These are phyloP conservation scores for Phylloscopus trochilus DNA, from an alignment of 2,113 vertebrate species.

Conservation along the genomic window DNA sequence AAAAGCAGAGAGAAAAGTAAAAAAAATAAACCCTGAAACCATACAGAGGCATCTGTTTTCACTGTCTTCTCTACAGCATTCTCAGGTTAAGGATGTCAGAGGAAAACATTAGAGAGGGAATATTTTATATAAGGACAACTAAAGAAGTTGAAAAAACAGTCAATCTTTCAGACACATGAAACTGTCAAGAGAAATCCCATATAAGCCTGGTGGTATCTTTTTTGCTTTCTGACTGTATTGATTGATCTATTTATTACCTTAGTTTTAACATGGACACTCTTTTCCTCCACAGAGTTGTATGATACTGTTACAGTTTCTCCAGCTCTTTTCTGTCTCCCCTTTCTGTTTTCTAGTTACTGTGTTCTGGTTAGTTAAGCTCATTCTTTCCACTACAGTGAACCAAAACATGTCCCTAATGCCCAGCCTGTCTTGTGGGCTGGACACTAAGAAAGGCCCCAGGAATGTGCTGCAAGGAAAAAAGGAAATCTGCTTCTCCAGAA, in stretches of 20 bases:
- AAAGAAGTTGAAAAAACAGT: not conserved
- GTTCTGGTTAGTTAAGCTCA: not conserved
- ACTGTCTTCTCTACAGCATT: not conserved
- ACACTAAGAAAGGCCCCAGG: not conserved
- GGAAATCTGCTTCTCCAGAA: not conserved
- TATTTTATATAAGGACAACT: not conserved
- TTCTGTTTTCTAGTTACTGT: not conserved
- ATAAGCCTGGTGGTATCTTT: rapidly evolving
- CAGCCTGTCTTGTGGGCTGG: not conserved
- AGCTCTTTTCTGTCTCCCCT: not conserved
- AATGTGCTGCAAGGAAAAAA: not conserved
- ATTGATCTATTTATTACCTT: not conserved
- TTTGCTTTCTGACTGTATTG: not conserved
- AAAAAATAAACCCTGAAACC: not conserved
- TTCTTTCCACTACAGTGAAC: not conserved
- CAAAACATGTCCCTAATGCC: not conserved
- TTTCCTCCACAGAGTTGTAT: not conserved
- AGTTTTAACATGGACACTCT: not conserved
- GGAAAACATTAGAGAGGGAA: not conserved
- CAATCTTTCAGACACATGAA: not conserved
- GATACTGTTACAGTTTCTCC: not conserved
- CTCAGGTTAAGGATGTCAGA: not conserved
- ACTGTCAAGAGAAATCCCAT: not conserved
- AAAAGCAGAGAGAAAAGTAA: not conserved
- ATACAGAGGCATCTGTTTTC: not conserved